These are phyloP conservation scores for Hecatera dysodea DNA, from an alignment of 2,888 invertebrate genomes.

Conservation along the genomic window DNA sequence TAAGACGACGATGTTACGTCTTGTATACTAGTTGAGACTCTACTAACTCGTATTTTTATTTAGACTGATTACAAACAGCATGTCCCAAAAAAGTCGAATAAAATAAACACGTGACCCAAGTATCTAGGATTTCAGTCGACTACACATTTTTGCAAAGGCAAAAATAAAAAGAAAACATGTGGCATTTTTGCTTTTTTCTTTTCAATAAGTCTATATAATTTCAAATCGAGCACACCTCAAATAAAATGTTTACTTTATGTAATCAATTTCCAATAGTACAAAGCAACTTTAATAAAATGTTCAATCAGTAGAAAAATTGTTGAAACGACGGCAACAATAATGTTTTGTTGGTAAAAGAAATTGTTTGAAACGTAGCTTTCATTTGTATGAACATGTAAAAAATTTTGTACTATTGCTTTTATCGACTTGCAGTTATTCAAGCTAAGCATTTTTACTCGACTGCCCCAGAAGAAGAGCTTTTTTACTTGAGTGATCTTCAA, in stretches of 20 bases:
- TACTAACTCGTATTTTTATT: background rate
- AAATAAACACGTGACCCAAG: background rate
- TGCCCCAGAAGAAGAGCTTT: no score
- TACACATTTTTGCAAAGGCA: conserved; percentile 1
- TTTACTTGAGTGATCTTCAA: background rate
- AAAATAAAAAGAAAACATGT: background rate
- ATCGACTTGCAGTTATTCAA: background rate
- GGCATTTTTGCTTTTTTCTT: conserved; percentile 21
- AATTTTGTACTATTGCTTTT: background rate
- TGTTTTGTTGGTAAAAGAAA: conserved; percentile 22
- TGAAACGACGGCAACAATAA: background rate
- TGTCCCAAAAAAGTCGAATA: background rate
- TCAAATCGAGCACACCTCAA: conserved; percentile 10
- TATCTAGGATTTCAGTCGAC: background rate
- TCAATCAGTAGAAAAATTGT: conserved; percentile 31
- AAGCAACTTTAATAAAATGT: conserved; percentile 25
- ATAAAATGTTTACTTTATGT: conserved; percentile 42
- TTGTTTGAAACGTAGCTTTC: background rate
- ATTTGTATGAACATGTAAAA: background rate
- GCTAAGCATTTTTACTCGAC: background rate
- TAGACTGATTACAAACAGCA: background rate
- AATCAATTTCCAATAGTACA: conserved; percentile 52
- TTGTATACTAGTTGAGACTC: no score
- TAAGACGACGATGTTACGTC: no score
- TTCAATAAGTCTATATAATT: conserved; percentile 31